These are phyloP conservation scores for Oncorhynchus gorbuscha DNA, from an alignment of 2,113 vertebrate species.

Conservation along the genomic window DNA sequence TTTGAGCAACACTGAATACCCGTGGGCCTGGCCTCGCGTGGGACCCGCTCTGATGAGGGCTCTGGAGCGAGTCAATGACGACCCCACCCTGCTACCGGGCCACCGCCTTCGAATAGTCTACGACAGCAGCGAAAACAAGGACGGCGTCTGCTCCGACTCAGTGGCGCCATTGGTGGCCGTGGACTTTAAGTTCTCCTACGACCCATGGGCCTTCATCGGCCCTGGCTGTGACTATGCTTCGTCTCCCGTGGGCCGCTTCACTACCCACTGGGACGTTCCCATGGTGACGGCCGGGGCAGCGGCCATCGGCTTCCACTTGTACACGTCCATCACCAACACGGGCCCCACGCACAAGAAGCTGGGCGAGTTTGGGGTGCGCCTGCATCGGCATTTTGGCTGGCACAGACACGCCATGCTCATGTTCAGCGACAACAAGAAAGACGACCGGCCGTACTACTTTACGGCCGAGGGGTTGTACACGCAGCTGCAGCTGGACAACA, in stretches of 20 bases:
- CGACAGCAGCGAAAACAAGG: slow-evolving; percentile 79
- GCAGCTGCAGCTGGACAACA: slow-evolving; percentile 64
- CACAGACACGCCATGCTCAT: slow-evolving; percentile 73
- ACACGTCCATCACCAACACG: slow-evolving; percentile 77
- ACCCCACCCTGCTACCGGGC: slow-evolving; percentile 69
- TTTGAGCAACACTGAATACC: slow-evolving; percentile 80
- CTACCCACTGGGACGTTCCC: slow-evolving; percentile 85
- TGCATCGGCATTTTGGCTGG: slow-evolving; percentile 85
- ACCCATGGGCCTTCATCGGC: slow-evolving; percentile 84
- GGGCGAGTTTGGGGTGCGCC: slow-evolving; percentile 74
- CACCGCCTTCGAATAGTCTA: slow-evolving; percentile 70
- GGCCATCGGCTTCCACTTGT: slow-evolving; percentile 76
- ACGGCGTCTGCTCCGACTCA: slow-evolving; percentile 82
- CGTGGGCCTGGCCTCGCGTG: slow-evolving; percentile 91
- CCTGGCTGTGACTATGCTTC: slow-evolving; percentile 87
- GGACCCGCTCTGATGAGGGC: slow-evolving; percentile 81
- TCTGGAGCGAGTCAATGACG: slow-evolving; percentile 69
- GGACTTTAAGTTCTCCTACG: slow-evolving; percentile 78
- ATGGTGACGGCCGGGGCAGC: slow-evolving; percentile 85
- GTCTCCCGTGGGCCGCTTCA: slow-evolving; percentile 82
- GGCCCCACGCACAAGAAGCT: slow-evolving; percentile 88
- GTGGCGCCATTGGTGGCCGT: slow-evolving; percentile 84
- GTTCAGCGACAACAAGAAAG: slow-evolving; percentile 75
- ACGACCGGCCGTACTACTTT: slow-evolving; percentile 83
- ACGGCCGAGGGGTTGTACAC: slow-evolving; percentile 82